Evolutionary conservation across 2,888 invertebrate genomes (phyloP).

Genomic region (Argyra leucocephala): DNA sequence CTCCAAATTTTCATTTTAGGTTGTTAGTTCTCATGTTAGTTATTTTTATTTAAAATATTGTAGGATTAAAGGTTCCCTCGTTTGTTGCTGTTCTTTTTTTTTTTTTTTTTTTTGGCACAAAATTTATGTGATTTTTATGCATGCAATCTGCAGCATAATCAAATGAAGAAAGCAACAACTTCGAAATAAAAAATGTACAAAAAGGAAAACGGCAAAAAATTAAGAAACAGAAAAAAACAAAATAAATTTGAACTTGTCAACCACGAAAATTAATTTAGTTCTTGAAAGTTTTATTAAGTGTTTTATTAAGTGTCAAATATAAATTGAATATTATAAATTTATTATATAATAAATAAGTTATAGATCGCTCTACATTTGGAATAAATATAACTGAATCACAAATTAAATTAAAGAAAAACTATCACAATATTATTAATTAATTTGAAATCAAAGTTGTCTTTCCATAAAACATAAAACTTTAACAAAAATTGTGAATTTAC

Average conservation of each 20-base stretch:
- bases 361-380: too few relatives aligned
- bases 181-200: background rate
- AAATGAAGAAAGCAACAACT: background rate
- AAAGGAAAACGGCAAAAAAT: background rate
- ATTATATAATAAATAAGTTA: too few relatives aligned
- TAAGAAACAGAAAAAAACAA: background rate
- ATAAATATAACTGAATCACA: too few relatives aligned
- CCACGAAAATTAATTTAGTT: background rate
- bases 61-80: background rate
- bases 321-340: too few relatives aligned
- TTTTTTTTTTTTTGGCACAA: constrained; percentile 1
- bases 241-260: background rate
- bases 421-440: too few relatives aligned
- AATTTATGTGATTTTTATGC: background rate
- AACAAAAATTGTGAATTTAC: too few relatives aligned
- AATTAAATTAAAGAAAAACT: too few relatives aligned
- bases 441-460: too few relatives aligned
- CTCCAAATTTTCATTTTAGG: background rate
- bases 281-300: too few relatives aligned
- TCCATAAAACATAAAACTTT: too few relatives aligned
- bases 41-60: background rate
- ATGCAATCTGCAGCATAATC: constrained; percentile 4
- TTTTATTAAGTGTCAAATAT: too few relatives aligned
- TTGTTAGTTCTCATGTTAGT: background rate
- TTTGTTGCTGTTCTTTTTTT: background rate